Conservation (phyloP, 2,113 vertebrate species). For the Ceuthmochares aereus region DNA sequence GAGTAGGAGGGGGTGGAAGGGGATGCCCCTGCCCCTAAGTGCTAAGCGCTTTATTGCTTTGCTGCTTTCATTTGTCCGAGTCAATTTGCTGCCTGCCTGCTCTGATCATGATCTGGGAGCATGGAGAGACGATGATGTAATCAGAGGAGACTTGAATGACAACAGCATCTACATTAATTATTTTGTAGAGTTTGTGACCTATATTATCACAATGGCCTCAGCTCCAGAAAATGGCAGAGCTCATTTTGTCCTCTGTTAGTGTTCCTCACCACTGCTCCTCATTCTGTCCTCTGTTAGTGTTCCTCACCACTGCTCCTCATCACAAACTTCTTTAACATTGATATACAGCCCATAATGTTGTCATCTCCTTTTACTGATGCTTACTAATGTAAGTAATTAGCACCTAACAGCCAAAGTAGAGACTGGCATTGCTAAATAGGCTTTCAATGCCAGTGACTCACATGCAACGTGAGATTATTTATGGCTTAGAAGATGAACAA, state of each 20-base stretch:
- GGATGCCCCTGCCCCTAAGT: not conserved
- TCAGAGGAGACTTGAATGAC: not conserved
- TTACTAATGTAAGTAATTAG: conserved; percentile 23
- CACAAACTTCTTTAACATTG: not conserved
- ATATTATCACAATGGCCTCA: not conserved
- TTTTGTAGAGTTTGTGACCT: not conserved
- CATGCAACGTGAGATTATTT: not conserved
- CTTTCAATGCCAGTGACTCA: conserved; percentile 17
- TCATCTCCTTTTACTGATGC: not conserved
- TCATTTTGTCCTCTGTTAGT: not conserved
- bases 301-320: not conserved
- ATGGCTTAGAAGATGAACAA: not conserved
- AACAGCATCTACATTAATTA: not conserved
- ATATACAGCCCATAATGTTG: not conserved
- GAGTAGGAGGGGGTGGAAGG: not conserved
- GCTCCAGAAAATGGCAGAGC: not conserved
- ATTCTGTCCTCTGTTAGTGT: not conserved
- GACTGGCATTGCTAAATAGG: not conserved
- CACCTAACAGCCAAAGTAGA: not conserved
- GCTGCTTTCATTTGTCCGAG: not conserved
- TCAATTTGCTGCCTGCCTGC: not conserved
- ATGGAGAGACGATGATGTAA: not conserved
- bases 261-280: not conserved
- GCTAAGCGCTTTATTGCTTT: not conserved
- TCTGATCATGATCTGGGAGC: not conserved